A percentile compares a stretch with the other conserved stretches of the same genome.
phyloP scores from a whole-genome alignment of 2,797 vertebrate genomes.

The Molossus alvarezi region DNA sequence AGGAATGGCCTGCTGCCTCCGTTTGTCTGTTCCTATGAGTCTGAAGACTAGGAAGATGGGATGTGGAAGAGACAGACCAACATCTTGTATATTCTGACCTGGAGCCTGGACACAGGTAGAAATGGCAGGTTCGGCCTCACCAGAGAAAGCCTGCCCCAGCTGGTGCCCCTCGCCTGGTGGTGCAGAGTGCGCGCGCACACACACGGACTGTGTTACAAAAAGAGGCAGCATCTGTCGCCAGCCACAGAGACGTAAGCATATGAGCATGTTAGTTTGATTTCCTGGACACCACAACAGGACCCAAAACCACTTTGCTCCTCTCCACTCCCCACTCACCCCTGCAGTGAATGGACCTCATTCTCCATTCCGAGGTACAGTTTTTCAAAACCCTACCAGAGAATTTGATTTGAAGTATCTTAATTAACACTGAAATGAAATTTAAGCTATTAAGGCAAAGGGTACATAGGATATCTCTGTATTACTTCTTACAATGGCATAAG shows the following conservation, averaged over 20 bases:
- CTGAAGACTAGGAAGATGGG: neutral
- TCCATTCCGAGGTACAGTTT: neutral
- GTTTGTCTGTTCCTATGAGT: neutral
- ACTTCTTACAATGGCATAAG: neutral
- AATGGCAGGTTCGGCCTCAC: neutral
- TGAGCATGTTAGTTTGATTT: slow-evolving; percentile 42
- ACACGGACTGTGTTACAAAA: neutral
- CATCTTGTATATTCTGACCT: neutral
- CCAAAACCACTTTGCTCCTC: neutral
- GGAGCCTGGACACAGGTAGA: neutral
- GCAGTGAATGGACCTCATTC: too few relatives aligned
- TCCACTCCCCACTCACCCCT: too few relatives aligned
- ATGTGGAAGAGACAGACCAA: neutral
- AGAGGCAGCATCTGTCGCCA: neutral
- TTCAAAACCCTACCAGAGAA: neutral
- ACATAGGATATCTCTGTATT: neutral
- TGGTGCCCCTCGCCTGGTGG: neutral
- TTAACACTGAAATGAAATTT: neutral
- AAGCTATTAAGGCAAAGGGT: neutral
- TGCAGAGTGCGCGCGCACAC: too few relatives aligned
- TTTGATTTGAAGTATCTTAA: neutral
- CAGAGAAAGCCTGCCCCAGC: neutral
- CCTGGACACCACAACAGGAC: neutral
- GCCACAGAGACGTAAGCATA: neutral
- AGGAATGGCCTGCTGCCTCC: neutral